phyloP scores from a whole-genome alignment of 2,113 vertebrate species.

The Larimichthys polyactis region DNA sequence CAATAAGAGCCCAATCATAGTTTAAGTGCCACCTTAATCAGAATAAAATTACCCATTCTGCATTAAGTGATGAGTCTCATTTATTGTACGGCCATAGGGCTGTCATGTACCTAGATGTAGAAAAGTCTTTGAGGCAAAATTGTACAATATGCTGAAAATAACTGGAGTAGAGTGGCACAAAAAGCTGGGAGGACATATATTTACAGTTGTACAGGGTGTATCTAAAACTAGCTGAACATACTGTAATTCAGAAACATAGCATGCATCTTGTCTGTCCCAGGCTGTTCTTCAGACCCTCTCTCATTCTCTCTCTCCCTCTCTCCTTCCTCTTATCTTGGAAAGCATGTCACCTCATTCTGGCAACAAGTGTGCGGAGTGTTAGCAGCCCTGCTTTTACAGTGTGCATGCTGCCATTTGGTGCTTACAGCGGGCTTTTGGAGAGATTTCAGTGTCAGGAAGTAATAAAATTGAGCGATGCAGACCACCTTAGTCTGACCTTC shows the following conservation, averaged over 20 bases:
- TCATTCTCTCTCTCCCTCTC: not conserved
- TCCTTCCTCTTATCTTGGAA: not conserved
- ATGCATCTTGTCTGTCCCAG: not conserved
- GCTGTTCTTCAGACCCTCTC: not conserved
- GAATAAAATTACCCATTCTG: not conserved
- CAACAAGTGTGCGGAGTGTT: not conserved
- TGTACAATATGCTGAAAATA: too few species aligned
- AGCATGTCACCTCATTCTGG: too few species aligned
- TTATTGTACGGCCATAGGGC: too few species aligned
- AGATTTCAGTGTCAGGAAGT: conserved; percentile 3
- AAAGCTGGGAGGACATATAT: not conserved
- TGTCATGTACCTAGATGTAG: too few species aligned
- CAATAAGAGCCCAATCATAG: not conserved
- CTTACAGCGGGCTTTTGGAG: not conserved
- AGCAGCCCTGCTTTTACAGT: not conserved
- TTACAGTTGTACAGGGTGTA: not conserved
- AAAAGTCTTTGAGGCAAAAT: too few species aligned
- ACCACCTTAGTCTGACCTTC: not conserved
- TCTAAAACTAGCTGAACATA: not conserved
- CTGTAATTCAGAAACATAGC: not conserved
- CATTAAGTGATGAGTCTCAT: not conserved
- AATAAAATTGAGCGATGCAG: not conserved
- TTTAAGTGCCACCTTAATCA: not conserved
- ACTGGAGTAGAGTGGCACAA: too few species aligned
- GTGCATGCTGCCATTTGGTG: not conserved